Percentiles rank a stretch among this genome's conserved stretches.
Evolutionary conservation across 2,113 vertebrate species (phyloP).

Genomic region (Ceuthmochares aereus): DNA sequence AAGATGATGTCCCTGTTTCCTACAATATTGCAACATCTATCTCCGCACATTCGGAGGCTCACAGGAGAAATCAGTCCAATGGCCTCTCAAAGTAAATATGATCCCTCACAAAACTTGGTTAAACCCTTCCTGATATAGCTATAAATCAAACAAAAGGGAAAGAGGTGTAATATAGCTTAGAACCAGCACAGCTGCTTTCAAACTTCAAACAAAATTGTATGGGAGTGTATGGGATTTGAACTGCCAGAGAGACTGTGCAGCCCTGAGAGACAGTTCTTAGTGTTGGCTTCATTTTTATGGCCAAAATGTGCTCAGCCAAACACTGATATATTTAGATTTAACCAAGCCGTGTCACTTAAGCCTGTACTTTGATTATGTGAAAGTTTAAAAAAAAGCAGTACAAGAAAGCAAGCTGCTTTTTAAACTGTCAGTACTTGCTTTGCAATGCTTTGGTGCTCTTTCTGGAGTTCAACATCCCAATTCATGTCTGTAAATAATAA

Average conservation of each 20-base stretch:
- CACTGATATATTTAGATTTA: not conserved
- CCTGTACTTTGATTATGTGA: not conserved
- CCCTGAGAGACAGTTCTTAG: not conserved
- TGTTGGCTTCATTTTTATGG: not conserved
- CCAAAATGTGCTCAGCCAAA: not conserved
- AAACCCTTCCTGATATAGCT: not conserved
- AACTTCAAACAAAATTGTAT: not conserved
- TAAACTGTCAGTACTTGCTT: not conserved
- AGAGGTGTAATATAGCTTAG: not conserved
- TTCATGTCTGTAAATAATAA: not conserved
- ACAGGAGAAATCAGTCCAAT: not conserved
- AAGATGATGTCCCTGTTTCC: not conserved
- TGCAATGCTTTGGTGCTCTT: not conserved
- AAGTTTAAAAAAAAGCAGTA: not conserved
- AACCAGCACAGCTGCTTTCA: not conserved
- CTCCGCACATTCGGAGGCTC: not conserved
- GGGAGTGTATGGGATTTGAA: not conserved
- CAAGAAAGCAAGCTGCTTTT: not conserved
- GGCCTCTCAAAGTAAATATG: not conserved
- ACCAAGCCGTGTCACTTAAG: not conserved
- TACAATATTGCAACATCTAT: not conserved
- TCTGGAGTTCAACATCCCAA: not conserved
- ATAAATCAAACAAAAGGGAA: not conserved
- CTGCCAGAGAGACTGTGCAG: not conserved
- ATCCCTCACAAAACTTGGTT: not conserved